Evolutionary conservation across 2,113 vertebrate species (phyloP).

Genomic region (Dipodomys spectabilis): DNA sequence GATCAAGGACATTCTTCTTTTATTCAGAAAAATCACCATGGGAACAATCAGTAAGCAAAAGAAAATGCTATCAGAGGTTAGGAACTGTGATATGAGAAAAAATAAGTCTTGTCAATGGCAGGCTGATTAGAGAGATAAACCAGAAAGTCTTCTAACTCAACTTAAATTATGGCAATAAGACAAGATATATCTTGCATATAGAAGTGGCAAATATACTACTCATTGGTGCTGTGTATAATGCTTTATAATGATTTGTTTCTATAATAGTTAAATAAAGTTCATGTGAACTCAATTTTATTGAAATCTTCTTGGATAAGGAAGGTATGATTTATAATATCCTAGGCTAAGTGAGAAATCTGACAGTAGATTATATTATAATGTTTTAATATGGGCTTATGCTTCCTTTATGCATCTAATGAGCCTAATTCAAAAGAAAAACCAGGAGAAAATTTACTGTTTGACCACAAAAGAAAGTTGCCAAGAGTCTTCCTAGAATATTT

Average conservation of each 20-base stretch:
- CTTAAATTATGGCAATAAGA: slow-evolving; percentile 53
- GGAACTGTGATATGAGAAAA: slow-evolving; percentile 65
- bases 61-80: slow-evolving; percentile 65
- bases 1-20: slow-evolving; percentile 70
- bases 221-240: neutral
- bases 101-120: slow-evolving; percentile 46
- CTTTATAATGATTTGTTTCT: slow-evolving; percentile 34
- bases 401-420: neutral
- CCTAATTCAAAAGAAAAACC: neutral
- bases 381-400: neutral
- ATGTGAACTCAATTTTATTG: slow-evolving; percentile 1
- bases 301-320: slow-evolving; percentile 43
- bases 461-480: neutral
- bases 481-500: neutral
- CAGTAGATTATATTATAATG: slow-evolving; percentile 35
- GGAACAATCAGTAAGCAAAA: slow-evolving; percentile 73
- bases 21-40: slow-evolving; percentile 63
- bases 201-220: slow-evolving; percentile 32
- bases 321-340: neutral
- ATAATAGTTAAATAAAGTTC: slow-evolving; percentile 37
- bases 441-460: neutral
- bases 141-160: slow-evolving; percentile 68
- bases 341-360: slow-evolving; percentile 8
- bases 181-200: neutral
- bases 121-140: slow-evolving; percentile 75